A percentile compares a stretch with the other conserved stretches of the same genome.
These are phyloP conservation scores for Drosophila hamatofila DNA, from an alignment of 2,888 invertebrate genomes.

Conservation along the genomic window DNA sequence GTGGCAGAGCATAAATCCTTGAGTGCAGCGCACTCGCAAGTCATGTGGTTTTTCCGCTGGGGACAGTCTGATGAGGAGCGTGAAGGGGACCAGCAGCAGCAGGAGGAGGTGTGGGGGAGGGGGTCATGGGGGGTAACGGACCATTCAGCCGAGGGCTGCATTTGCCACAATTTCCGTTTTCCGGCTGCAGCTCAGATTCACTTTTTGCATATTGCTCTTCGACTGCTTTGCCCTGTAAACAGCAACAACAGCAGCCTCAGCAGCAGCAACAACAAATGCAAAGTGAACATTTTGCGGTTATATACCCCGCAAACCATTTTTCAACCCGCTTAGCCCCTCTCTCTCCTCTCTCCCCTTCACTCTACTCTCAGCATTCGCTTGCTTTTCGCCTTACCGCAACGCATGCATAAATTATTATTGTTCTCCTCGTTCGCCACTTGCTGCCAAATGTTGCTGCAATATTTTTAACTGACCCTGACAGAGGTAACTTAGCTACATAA, in stretches of 20 bases:
- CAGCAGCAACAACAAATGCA: conserved; percentile 44
- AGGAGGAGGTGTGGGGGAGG: background rate
- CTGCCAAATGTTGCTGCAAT: conserved; percentile 72
- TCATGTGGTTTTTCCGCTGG: conserved; percentile 60
- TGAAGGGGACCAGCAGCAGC: background rate
- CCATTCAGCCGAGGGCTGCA: conserved; percentile 29
- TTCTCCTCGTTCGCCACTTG: conserved; percentile 70
- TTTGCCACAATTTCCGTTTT: conserved; percentile 79
- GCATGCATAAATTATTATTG: conserved; percentile 80
- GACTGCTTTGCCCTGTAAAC: conserved; percentile 44
- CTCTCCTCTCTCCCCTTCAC: background rate
- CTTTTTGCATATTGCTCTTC: conserved; percentile 64
- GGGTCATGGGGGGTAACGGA: background rate
- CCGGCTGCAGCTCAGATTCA: conserved; percentile 79
- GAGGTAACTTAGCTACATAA: conserved; percentile 23
- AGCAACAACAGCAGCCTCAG: conserved; percentile 40
- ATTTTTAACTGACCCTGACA: conserved; percentile 17
- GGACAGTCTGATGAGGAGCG: conserved; percentile 4
- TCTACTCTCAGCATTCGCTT: background rate
- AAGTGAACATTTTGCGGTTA: conserved; percentile 72
- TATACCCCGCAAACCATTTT: conserved; percentile 53
- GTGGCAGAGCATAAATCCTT: conserved; percentile 74
- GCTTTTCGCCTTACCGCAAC: conserved; percentile 67
- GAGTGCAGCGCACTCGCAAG: conserved; percentile 53
- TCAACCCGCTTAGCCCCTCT: conserved; percentile 6